Evolutionary conservation across 1,140 invertebrate genomes (phyloP), one percentile per base, ranked within the genome.

Genomic region (Lutraria rhynchaena): DNA sequence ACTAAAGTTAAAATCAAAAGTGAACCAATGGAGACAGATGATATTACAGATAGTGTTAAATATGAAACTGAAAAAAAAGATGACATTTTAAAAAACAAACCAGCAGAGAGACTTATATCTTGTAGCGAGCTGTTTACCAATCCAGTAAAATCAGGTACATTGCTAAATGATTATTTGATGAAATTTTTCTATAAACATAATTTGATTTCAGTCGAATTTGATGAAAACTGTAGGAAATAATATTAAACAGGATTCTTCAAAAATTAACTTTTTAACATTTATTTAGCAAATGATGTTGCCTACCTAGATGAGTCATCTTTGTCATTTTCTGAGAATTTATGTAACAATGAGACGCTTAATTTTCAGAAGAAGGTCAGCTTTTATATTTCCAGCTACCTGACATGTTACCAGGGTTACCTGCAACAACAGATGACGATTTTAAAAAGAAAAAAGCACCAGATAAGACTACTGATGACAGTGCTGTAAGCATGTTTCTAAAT

Each of bases 381-480:
- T 22, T 87, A 33, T 85, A 85, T 41, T 53, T 87, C 17, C 86
- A 87, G 51, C 69, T 87, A 19, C 86, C 86, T 24, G 86, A 87
- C 63, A 61, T 51, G 1, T 31, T 87, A 35, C 86, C 86, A 27
- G 86, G 86, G 17, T 41, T 86, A 4, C 83, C 82, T 53, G 44
- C 77, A 17, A 53, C 70, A n/a, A 65, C 41, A 29, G 60, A 75
- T 41, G 85, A 85, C 33, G 80, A 85, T 3, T 78, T 78, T 31
- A 46, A 65, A n/a, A 65, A 65, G 46, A 78, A 78, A 49, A 78
- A 78, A 44, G 57, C 69, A n/a, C 17, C 46, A 9, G 49, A 71
- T 37, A 27, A 55, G 27, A 37, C 46, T 27, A 33, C 19, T 37
- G 27, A 67, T 44, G 24, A 44, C 31, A 7, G 5, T 7, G 37